These are phyloP conservation scores for Macrosoma leucophasiata DNA, from an alignment of 2,888 invertebrate genomes.

Conservation along the genomic window DNA sequence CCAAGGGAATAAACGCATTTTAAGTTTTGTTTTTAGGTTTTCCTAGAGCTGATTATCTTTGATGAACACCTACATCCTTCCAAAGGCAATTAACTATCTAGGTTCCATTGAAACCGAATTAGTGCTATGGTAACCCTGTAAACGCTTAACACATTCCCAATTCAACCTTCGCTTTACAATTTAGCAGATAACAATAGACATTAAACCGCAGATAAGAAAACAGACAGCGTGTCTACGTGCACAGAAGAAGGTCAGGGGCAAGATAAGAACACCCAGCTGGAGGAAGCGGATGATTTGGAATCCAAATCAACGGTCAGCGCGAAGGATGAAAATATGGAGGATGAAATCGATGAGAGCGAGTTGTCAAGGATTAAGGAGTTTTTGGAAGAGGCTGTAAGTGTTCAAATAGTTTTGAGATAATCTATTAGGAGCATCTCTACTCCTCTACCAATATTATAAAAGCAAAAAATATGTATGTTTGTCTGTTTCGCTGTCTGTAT, in stretches of 20 bases:
- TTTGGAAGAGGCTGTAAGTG: constrained; percentile 55
- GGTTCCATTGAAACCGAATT: no score
- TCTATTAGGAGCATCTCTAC: neutral
- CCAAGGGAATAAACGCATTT: no score
- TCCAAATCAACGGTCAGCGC: constrained; percentile 38
- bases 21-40: no score
- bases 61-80: no score
- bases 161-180: no score
- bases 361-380: constrained; percentile 57
- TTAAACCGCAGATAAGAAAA: constrained; percentile 47
- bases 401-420: neutral
- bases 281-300: constrained; percentile 30
- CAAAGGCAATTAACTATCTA: no score
- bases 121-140: no score
- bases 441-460: no score
- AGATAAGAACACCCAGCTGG: constrained; percentile 31
- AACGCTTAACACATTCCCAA: no score
- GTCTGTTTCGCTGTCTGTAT: no score
- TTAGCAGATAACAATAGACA: constrained; percentile 8
- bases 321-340: constrained; percentile 59
- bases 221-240: constrained; percentile 44
- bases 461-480: no score
- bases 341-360: constrained; percentile 58
- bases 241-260: constrained; percentile 43
- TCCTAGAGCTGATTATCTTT: no score